A percentile compares a stretch with the other conserved stretches of the same genome.
Evolutionary conservation across 2,797 vertebrate species (phyloP).

Genomic region (Melanotaenia nigrans): DNA sequence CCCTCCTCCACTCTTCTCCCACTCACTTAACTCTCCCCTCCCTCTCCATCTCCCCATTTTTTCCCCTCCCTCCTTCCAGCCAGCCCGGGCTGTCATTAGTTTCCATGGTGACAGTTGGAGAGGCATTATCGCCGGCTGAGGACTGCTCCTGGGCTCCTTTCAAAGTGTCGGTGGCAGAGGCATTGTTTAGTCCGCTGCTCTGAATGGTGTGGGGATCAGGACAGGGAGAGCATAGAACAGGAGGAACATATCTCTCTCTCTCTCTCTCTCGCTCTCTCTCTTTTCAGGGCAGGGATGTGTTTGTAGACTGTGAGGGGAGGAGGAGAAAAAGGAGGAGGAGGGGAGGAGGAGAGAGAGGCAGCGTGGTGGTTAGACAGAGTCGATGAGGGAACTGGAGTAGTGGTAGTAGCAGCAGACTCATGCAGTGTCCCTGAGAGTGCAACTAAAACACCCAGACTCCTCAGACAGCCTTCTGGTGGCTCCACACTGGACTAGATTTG

Average conservation of each 20-base stretch:
- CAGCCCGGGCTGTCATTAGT: slow-evolving; percentile 84
- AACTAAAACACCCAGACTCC: slow-evolving; percentile 44
- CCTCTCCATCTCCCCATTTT: slow-evolving; percentile 29
- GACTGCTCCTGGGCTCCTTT: slow-evolving; percentile 86
- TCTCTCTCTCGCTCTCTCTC: slow-evolving; percentile 31
- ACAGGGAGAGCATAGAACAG: slow-evolving; percentile 64
- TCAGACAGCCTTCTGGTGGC: slow-evolving; percentile 27
- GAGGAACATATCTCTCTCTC: slow-evolving; percentile 56
- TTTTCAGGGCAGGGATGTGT: slow-evolving; percentile 65
- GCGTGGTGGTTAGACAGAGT: slow-evolving; percentile 75
- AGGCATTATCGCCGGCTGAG: slow-evolving; percentile 89
- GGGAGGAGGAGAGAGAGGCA: slow-evolving; percentile 59
- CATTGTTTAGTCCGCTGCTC: slow-evolving; percentile 83
- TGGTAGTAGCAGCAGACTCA: slow-evolving; percentile 53
- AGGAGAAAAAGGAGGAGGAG: slow-evolving; percentile 35
- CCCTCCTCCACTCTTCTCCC: slow-evolving; percentile 59
- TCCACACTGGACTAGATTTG: slow-evolving; percentile 44
- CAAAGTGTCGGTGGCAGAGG: slow-evolving; percentile 78
- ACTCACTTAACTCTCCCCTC: slow-evolving; percentile 68
- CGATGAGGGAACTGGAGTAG: slow-evolving; percentile 71
- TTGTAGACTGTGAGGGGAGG: slow-evolving; percentile 65
- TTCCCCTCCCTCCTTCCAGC: slow-evolving; percentile 27
- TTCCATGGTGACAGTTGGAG: slow-evolving; percentile 89
- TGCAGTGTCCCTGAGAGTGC: slow-evolving; percentile 46
- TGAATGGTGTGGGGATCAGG: slow-evolving; percentile 80